Evolutionary conservation across 2,113 vertebrate species (phyloP), one percentile per base, ranked within the genome.

Genomic region (Eretmochelys imbricata): DNA sequence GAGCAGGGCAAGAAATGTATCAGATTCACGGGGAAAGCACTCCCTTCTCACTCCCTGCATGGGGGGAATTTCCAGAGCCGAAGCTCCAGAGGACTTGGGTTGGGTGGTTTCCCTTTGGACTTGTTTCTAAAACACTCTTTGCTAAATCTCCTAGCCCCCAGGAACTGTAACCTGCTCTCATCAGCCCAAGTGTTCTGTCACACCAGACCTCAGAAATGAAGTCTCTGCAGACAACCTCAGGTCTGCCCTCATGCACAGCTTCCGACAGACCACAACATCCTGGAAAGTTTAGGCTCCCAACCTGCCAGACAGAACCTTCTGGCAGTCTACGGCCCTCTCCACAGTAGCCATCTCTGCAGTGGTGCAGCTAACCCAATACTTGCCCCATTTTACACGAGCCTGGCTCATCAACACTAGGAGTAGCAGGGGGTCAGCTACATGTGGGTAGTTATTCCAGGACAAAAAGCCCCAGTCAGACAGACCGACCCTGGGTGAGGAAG

Each of bases 1-100:
- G 1, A 53, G 48, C 20, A 1, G 0, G 16, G 11, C 0, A 9
- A 12, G 22, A 42, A 12, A 78, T 22, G 24, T 48, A 42, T 25
- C 46, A 6, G 24, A 27, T 13, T 49, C 42, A 49, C 3, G 0
- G 6, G 54, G 22, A 54, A 35, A 5, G 5, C 27, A 46, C 5
- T 1, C 0, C 29, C 65, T 22, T n/a, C 35, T 35, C n/a, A 20
- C 65, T 9, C 35, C 35, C 8, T 10, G 29, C 17, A 8, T 2
- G 16, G n/a, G n/a, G 65, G 65, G 8, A 3, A 38, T 38, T 38
- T 13, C 19, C 19, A 38, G 35, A 38, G 35, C 8, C 9, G 9
- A n/a, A 22, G 17, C 65, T 38, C 62, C 31, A 65, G 31, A 69
- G 2, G 35, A 31, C 16, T n/a, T n/a, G 62, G 59, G 29, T 31